These are phyloP conservation scores for Paedocypris sp. DNA, from an alignment of 2,113 vertebrate species.

Conservation along the genomic window DNA sequence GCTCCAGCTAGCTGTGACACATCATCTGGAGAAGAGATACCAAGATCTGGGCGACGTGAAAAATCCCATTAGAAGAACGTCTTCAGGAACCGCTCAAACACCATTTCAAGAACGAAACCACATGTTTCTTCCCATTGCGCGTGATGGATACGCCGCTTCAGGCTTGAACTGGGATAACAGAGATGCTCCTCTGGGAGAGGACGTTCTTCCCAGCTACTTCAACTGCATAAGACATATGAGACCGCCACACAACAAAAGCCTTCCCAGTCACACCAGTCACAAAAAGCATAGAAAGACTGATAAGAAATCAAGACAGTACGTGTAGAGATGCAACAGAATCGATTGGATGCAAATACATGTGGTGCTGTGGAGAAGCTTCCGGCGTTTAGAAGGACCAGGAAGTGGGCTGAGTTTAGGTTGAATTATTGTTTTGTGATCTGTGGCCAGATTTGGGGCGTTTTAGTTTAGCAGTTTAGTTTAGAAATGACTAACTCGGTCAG, in stretches of 20 bases:
- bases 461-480: background rate
- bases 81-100: background rate
- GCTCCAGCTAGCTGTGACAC: slow-evolving; percentile 54
- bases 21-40: slow-evolving; percentile 46
- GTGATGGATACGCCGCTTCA: slow-evolving; percentile 19
- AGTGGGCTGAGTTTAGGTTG: slow-evolving; percentile 40
- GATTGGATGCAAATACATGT: background rate
- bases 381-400: slow-evolving; percentile 37
- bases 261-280: no score
- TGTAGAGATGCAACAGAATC: slow-evolving; percentile 38
- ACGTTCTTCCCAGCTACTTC: slow-evolving; percentile 52
- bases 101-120: slow-evolving; percentile 29
- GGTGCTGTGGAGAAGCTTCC: slow-evolving; percentile 26
- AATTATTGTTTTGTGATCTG: slow-evolving; percentile 4
- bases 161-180: slow-evolving; percentile 33
- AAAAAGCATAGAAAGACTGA: slow-evolving; percentile 34
- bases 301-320: slow-evolving; percentile 50
- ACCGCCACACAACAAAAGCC: slow-evolving; percentile 30
- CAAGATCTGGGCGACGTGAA: background rate
- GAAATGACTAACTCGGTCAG: background rate
- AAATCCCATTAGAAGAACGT: background rate
- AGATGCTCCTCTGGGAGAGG: background rate
- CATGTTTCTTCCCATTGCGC: slow-evolving; percentile 16
- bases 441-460: background rate
- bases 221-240: slow-evolving; percentile 45